Conservation (phyloP, 2,113 vertebrate genomes). For the Neofelis nebulosa region DNA sequence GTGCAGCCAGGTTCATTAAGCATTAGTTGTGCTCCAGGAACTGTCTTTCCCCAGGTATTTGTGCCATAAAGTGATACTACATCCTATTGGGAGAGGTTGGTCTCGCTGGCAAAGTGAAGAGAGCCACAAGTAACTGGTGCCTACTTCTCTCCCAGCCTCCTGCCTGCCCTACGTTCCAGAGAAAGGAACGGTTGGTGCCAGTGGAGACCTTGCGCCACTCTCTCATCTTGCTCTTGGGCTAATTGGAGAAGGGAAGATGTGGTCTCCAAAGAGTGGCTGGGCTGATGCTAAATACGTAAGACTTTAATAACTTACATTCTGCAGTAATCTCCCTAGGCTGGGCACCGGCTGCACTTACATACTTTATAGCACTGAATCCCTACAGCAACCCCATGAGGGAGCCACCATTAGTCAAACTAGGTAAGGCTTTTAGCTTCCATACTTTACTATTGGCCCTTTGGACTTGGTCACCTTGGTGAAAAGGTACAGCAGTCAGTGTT, state of each 20-base stretch:
- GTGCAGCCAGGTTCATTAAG: background rate
- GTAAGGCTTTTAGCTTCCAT: background rate
- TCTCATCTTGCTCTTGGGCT: slow-evolving; percentile 96
- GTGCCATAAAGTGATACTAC: background rate
- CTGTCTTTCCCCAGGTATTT: background rate
- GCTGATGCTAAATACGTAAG: slow-evolving; percentile 99
- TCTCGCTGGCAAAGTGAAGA: background rate
- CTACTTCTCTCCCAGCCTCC: slow-evolving; percentile 87
- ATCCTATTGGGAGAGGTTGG: too few species aligned
- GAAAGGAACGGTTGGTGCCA: slow-evolving; percentile 98
- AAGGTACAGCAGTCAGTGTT: background rate
- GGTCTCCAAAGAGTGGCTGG: slow-evolving; percentile 99
- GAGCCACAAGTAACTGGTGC: background rate
- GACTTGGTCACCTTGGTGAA: background rate
- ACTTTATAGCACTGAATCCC: background rate
- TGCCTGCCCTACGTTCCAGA: slow-evolving; percentile 97
- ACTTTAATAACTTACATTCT: background rate
- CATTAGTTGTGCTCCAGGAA: background rate
- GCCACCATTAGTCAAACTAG: background rate
- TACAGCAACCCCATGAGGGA: background rate
- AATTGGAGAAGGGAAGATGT: slow-evolving; percentile 99
- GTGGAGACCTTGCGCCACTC: slow-evolving; percentile 97
- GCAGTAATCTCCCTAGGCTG: background rate
- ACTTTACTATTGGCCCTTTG: background rate
- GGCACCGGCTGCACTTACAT: fast-evolving